These are phyloP conservation scores for Proisotoma minuta DNA, from an alignment of 2,888 invertebrate genomes.

Conservation along the genomic window DNA sequence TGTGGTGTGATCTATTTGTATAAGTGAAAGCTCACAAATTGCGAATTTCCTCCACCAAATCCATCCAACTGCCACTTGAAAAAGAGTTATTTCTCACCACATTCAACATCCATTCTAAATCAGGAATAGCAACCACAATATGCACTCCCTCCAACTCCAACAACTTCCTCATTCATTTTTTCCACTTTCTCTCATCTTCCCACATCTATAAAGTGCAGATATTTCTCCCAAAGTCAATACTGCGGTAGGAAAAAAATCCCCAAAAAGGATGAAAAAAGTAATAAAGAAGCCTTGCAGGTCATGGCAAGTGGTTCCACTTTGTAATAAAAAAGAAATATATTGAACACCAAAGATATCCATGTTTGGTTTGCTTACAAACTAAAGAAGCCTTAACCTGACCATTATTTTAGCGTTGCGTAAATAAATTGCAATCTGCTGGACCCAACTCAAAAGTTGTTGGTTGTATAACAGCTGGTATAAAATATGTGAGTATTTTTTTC, in stretches of 20 bases:
- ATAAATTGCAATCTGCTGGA: too few relatives aligned
- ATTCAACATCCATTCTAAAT: neutral
- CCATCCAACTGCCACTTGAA: neutral
- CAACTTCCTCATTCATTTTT: neutral
- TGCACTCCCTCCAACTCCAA: too few relatives aligned
- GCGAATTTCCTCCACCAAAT: neutral
- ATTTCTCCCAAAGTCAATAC: neutral
- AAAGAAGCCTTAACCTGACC: too few relatives aligned
- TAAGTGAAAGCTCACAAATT: conserved; percentile 9
- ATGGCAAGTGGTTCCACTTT: too few relatives aligned
- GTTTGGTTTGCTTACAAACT: too few relatives aligned
- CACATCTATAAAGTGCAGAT: neutral
- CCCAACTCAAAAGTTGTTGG: too few relatives aligned
- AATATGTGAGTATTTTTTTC: neutral
- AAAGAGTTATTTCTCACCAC: neutral
- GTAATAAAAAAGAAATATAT: too few relatives aligned
- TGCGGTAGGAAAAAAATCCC: neutral
- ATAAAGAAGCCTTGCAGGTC: too few relatives aligned
- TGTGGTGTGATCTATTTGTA: neutral
- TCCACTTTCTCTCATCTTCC: neutral
- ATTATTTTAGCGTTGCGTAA: too few relatives aligned
- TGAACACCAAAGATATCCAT: too few relatives aligned
- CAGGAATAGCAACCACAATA: neutral
- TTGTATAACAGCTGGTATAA: neutral
- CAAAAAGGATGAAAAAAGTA: neutral